Conservation (phyloP, 2,113 vertebrate genomes). For the Thalassoma bifasciatum region DNA sequence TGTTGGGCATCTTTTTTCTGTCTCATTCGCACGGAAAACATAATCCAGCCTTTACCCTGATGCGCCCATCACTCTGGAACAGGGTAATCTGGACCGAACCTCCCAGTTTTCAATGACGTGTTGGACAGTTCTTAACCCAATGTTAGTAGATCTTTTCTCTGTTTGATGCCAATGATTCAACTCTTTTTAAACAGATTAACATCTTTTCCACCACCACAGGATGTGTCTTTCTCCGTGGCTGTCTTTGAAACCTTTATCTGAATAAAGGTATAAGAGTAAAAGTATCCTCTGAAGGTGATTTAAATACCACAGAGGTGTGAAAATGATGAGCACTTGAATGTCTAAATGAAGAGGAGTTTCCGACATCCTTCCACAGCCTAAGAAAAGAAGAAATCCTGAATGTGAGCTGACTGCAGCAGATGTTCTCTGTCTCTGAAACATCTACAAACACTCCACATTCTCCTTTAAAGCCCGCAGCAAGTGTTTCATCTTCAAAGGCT, state of each 20-base stretch:
- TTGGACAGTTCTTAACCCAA: too few species aligned
- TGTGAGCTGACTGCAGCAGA: constrained; percentile 1
- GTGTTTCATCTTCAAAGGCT: constrained; percentile 17
- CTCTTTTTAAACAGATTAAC: too few species aligned
- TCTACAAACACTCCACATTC: constrained; percentile 8
- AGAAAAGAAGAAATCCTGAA: background rate
- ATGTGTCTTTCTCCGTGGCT: too few species aligned
- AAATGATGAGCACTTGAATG: background rate
- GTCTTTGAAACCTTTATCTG: background rate
- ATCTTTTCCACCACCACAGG: too few species aligned
- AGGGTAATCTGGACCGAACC: too few species aligned
- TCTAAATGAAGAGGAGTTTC: background rate
- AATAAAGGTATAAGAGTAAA: background rate
- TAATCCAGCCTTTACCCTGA: too few species aligned
- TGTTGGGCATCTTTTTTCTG: too few species aligned
- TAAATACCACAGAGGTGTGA: background rate
- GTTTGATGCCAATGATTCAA: too few species aligned
- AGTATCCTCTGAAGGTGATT: background rate
- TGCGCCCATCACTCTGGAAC: too few species aligned
- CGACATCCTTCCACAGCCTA: background rate
- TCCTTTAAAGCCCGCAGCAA: constrained; percentile 1
- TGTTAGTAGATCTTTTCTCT: too few species aligned
- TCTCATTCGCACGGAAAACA: too few species aligned
- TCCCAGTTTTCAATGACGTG: too few species aligned
- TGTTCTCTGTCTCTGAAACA: constrained; percentile 19